Percentiles rank a stretch among this genome's conserved stretches.
Evolutionary conservation across 2,797 vertebrate species (phyloP).

Genomic region (Pseudomugil tenellus): DNA sequence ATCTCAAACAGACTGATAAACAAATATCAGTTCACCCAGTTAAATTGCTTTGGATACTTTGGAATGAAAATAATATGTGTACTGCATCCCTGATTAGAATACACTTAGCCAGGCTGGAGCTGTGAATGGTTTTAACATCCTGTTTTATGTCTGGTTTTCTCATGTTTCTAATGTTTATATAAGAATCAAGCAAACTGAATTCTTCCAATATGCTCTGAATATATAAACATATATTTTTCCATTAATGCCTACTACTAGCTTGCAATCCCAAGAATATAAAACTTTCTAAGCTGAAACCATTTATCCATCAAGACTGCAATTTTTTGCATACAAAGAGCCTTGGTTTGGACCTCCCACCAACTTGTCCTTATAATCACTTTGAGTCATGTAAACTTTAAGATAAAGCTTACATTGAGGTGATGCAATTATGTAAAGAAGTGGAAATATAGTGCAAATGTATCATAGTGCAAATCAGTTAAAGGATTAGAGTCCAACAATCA

Average conservation of each 20-base stretch:
- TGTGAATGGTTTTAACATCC: neutral
- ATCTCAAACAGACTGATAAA: neutral
- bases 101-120: neutral
- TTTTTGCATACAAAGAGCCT: neutral
- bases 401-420: neutral
- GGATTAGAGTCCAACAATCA: neutral
- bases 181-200: neutral
- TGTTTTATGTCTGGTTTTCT: neutral
- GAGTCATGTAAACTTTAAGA: neutral
- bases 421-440: too few species aligned
- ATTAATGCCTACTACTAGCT: too few species aligned
- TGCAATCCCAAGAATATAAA: too few species aligned
- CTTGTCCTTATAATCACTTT: too few species aligned
- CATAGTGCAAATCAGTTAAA: neutral
- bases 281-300: neutral
- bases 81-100: neutral
- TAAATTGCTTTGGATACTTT: neutral
- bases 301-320: neutral
- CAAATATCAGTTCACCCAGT: neutral
- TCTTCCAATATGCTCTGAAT: too few species aligned
- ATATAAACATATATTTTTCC: too few species aligned
- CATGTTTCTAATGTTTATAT: neutral
- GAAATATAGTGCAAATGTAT: too few species aligned
- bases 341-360: neutral
- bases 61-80: neutral